These are phyloP conservation scores for Streptopelia turtur DNA, from an alignment of 2,797 vertebrate genomes.

Conservation along the genomic window DNA sequence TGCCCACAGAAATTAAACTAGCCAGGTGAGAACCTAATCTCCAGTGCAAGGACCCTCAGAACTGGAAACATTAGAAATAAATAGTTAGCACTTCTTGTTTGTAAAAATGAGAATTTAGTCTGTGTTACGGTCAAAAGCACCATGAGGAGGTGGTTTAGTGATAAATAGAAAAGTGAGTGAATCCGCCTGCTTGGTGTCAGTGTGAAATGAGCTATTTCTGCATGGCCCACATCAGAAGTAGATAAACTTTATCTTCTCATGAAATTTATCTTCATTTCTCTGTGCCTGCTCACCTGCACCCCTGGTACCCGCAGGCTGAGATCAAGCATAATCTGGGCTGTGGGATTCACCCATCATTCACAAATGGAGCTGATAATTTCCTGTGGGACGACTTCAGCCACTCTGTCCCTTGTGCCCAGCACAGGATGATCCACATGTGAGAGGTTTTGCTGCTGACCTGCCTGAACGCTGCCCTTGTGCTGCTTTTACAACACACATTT, in stretches of 20 bases:
- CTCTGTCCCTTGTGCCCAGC: neutral
- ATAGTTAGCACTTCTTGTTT: neutral
- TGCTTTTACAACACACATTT: accelerated
- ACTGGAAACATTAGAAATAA: accelerated
- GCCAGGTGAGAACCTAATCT: neutral
- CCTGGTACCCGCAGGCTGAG: neutral
- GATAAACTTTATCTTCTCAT: neutral
- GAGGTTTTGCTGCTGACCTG: neutral
- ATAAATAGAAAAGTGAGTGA: neutral
- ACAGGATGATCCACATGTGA: accelerated
- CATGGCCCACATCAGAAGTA: accelerated
- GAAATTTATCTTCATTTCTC: neutral
- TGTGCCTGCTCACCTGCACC: neutral
- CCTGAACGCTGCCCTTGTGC: neutral
- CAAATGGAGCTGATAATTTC: neutral
- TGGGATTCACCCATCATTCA: neutral
- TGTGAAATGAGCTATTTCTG: neutral
- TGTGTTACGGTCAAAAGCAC: neutral
- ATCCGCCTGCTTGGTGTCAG: neutral
- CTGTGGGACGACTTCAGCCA: accelerated
- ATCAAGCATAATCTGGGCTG: accelerated
- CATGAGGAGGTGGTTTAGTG: neutral
- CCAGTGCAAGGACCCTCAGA: accelerated
- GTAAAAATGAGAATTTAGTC: accelerated
- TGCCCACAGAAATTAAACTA: neutral